Evolutionary conservation across 1,140 invertebrate species (phyloP), one percentile per base, ranked within the genome.

Genomic region (Theocolax elegans): DNA sequence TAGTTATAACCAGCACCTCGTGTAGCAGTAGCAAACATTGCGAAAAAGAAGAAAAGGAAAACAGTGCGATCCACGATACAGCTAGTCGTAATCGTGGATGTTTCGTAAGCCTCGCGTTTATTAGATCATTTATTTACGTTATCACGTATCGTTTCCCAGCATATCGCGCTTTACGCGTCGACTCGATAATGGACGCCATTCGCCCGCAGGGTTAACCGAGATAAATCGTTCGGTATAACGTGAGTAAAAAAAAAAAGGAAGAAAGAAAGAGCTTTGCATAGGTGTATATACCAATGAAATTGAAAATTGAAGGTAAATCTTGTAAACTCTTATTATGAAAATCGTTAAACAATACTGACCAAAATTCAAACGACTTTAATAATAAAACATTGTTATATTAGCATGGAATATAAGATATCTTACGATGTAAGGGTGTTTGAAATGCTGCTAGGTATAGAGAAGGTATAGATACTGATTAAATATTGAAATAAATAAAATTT

Each of bases 41-140:
- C 4, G 31, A 35, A 35, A 10, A 35, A 35, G 25, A 54, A 54
- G 38, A 29, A 66, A 65, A 49, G 46, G 54, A 53, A 69, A 69
- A 29, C 23, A 53, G 38, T 44, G 56, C 54, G 27, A 35, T 6
- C 31, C 4, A 27, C 40, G 25, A 54, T 23, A 7, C 38, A 7
- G 17, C 40, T 25, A 38, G 27, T 48, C 17, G 27, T 56, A 56
- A 66, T 66, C 38, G 29, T 56, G 19, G 15, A 0, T 21, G 23
- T 66, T 54, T 27, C n/a, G 40, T 58, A 58, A 58, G 40, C 40
- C 29, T 35, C 7, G n/a, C 19, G 17, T 51, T 67, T 67, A 67
- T 59, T 59, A 51, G 44, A 54, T 59, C 42, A 67, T 59, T 59
- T 59, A 59, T 67, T 67, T 49, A 31, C 66, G 46, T 67, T 59